Conservation (phyloP, 2,888 invertebrate species). For the Campaea margaritaria region DNA sequence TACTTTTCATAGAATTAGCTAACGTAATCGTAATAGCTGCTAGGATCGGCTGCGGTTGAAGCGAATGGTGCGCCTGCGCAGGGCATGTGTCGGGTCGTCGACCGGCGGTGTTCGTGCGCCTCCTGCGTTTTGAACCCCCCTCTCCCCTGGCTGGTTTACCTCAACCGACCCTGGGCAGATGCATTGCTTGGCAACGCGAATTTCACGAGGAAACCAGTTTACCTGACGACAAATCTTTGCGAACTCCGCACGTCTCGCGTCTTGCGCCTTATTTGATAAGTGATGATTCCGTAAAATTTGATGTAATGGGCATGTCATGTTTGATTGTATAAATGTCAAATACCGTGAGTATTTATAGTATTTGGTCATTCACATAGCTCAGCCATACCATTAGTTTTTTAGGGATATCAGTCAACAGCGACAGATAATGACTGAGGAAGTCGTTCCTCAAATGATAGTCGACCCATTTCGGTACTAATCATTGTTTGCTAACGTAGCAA, state of each 20-base stretch:
- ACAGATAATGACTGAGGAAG: not conserved
- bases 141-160: constrained; percentile 67
- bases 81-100: constrained; percentile 82
- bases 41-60: constrained; percentile 69
- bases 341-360: constrained; percentile 7
- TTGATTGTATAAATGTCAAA: constrained; percentile 26
- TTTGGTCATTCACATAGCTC: not conserved
- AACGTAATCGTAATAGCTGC: constrained; percentile 69
- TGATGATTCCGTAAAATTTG: constrained; percentile 14
- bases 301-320: constrained; percentile 9
- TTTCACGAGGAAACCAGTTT: constrained; percentile 82
- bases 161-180: constrained; percentile 77
- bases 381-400: not conserved
- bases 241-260: constrained; percentile 36
- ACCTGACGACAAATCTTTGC: constrained; percentile 67
- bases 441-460: constrained; percentile 41
- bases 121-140: constrained; percentile 77
- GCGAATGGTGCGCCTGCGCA: constrained; percentile 78
- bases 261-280: constrained; percentile 20
- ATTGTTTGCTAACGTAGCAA: constrained; percentile 60
- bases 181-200: constrained; percentile 82
- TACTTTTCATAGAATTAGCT: constrained; percentile 56
- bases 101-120: constrained; percentile 81
- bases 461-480: constrained; percentile 44
- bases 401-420: not conserved